Conservation (phyloP, 1,140 invertebrate genomes). For the Drosophila novamexicana region DNA sequence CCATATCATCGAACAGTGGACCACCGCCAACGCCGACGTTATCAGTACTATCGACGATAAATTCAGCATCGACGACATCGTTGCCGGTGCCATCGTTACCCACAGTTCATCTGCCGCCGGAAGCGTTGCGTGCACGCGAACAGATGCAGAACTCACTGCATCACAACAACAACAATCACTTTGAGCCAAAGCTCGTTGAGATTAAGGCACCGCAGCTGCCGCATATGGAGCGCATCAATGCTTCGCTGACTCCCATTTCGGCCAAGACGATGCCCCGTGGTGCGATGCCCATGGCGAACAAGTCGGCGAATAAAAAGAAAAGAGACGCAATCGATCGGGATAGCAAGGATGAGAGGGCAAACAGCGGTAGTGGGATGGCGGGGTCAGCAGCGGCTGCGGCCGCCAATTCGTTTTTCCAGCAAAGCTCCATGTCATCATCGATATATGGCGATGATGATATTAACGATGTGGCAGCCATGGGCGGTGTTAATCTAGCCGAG, state of each 20-base stretch:
- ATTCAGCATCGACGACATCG: constrained; percentile 65
- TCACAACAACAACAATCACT: constrained; percentile 76
- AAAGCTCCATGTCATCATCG: constrained; percentile 84
- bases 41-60: constrained; percentile 72
- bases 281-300: constrained; percentile 50
- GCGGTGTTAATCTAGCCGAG: constrained; percentile 98
- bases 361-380: constrained; percentile 73
- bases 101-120: constrained; percentile 76
- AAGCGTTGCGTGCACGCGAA: constrained; percentile 63
- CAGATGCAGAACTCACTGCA: constrained; percentile 74
- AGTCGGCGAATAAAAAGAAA: constrained; percentile 78
- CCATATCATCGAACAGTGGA: constrained; percentile 75
- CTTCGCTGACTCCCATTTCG: constrained; percentile 71
- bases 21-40: constrained; percentile 73
- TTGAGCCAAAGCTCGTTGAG: constrained; percentile 72
- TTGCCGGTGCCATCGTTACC: constrained; percentile 78
- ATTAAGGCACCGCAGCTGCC: constrained; percentile 63
- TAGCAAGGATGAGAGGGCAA: constrained; percentile 65
- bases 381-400: constrained; percentile 44
- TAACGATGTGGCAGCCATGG: constrained; percentile 99
- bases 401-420: constrained; percentile 79
- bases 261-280: constrained; percentile 55
- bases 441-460: constrained; percentile 95
- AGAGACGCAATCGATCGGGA: constrained; percentile 65
- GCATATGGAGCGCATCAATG: constrained; percentile 63